Base-by-base conservation (phyloP, 2,888 invertebrate species). In the Caenorhabditis sp. region DNA sequence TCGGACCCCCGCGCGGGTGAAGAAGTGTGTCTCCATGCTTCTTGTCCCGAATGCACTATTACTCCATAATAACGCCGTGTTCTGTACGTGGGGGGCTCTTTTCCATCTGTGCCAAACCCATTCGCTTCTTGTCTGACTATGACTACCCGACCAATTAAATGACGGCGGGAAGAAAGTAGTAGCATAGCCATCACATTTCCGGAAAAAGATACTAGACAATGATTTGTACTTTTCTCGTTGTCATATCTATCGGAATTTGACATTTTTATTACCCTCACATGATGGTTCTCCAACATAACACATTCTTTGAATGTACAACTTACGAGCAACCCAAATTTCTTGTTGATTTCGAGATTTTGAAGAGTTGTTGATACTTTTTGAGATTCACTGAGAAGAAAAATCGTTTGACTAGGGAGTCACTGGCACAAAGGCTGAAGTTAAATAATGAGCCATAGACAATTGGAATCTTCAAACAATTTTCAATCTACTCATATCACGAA, bases 91-190 rank as follows among this genome's bases (percentile, higher is more conserved):
- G n/a, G n/a, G n/a, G n/a, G 26, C 63, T 47, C 0, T 44, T 63
- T 31, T 35, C n/a, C 8, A 8, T 10, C 28, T 22, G 26, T 28
- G 41, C 56, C 24, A 19, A 22, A 28, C 70, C 56, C 70, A 26
- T 58, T 70, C 51, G 35, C 31, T n/a, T 31, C 49, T 44, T 38
- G 35, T 58, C n/a, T 58, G 44, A 44, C 68, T 54, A 44, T 56
- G 56, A 69, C 73, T 63, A 63, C 44, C 26, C 66, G 44, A 75
- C 75, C 75, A 75, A 75, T 75, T 75, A 75, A 75, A 58, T 26
- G 56, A 28, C 72, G 41, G 56, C 31, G 31, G 31, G 38, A 47
- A 70, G 26, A 38, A 28, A 68, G 58, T 26, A 47, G 59, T 24
- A 22, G 54, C n/a, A 69, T 69, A 54, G 47, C n/a, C 47, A 5